phyloP scores from a whole-genome alignment of 30 jellyfish, hydroid and myxozoan genomes.

The Aurelia sp. region DNA sequence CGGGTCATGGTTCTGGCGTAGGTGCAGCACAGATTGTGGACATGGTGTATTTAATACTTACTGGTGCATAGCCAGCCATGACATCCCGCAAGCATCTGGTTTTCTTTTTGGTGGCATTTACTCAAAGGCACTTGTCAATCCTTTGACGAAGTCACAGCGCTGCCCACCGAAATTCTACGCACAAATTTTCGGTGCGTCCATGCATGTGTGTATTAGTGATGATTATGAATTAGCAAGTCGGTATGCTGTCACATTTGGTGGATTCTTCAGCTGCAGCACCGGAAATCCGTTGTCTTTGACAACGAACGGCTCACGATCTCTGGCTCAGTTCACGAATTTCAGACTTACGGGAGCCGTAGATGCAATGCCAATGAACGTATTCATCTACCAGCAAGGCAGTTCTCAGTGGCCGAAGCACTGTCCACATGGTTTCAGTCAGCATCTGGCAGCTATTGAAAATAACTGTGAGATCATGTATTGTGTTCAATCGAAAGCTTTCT shows the following conservation, averaged over 20 bases:
- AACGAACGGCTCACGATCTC: constrained; percentile 29
- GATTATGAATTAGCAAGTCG: constrained; percentile 73
- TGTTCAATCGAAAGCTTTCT: constrained; percentile 65
- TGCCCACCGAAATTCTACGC: constrained; percentile 85
- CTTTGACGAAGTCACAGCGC: constrained; percentile 63
- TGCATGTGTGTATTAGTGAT: constrained; percentile 81
- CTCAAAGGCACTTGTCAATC: constrained; percentile 64
- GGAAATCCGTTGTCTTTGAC: constrained; percentile 79
- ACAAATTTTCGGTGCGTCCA: constrained; percentile 65
- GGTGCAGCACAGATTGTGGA: constrained; percentile 74
- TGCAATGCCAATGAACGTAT: constrained; percentile 27
- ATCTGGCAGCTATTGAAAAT: constrained; percentile 71
- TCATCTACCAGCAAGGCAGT: constrained; percentile 67
- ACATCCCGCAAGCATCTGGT: constrained; percentile 72
- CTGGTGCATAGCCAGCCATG: constrained; percentile 73
- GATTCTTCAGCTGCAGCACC: constrained; percentile 73
- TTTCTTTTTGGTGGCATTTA: constrained; percentile 81
- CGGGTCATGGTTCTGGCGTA: constrained; percentile 67
- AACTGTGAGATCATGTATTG: constrained; percentile 80
- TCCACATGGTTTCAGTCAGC: constrained; percentile 80
- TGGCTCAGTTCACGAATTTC: constrained; percentile 22
- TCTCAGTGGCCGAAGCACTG: constrained; percentile 76
- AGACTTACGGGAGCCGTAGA: background rate
- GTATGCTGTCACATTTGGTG: constrained; percentile 70
- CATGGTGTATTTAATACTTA: constrained; percentile 58